These are phyloP conservation scores for Mirza zaza DNA, from an alignment of 2,113 vertebrate genomes.

Conservation along the genomic window DNA sequence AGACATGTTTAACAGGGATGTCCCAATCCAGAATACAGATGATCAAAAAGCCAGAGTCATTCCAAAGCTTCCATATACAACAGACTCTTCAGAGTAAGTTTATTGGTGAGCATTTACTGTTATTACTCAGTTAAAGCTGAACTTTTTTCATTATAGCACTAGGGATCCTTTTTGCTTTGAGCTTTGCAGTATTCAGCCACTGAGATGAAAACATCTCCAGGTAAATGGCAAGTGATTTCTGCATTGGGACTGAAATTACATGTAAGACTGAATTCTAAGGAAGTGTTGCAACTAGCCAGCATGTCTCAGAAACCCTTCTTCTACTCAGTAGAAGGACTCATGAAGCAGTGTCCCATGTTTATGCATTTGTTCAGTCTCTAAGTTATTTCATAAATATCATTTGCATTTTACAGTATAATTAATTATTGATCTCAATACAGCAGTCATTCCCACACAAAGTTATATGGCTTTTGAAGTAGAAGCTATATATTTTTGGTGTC, in stretches of 20 bases:
- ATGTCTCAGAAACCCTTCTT: background rate
- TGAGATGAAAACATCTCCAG: conserved; percentile 54
- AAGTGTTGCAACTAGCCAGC: background rate
- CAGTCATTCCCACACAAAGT: background rate
- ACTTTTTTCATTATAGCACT: conserved; percentile 56
- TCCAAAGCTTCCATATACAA: conserved; percentile 32
- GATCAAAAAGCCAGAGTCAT: conserved; percentile 31
- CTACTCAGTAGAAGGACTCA: background rate
- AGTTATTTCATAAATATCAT: conserved; percentile 29
- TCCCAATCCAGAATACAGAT: background rate
- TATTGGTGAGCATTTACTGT: conserved; percentile 40
- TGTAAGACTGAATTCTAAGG: conserved; percentile 44
- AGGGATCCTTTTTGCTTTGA: conserved; percentile 25
- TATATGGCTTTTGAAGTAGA: conserved; percentile 33
- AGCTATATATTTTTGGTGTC: background rate
- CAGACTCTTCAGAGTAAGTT: conserved; percentile 5
- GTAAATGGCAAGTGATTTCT: conserved; percentile 63
- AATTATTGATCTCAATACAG: background rate
- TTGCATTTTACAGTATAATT: background rate
- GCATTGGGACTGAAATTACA: conserved; percentile 40
- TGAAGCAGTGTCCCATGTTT: background rate
- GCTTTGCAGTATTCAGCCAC: conserved; percentile 44
- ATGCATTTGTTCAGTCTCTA: background rate
- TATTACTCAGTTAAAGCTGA: conserved; percentile 27
- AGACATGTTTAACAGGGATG: background rate